Percentiles rank a stretch among this genome's conserved stretches.
phyloP scores from a whole-genome alignment of 2,888 invertebrate genomes.

The Chalcis sispes region DNA sequence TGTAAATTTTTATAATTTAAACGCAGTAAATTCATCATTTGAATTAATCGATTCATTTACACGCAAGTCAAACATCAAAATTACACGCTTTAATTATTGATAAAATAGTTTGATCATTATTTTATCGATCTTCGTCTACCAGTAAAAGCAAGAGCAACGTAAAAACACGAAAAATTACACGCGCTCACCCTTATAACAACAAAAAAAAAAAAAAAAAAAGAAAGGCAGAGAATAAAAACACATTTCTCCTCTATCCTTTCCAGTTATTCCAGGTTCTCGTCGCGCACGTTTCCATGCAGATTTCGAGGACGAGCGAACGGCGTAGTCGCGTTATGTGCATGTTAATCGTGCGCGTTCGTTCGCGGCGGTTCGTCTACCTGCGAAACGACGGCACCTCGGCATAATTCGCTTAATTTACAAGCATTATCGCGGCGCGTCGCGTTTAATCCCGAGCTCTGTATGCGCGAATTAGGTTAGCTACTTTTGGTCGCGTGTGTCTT shows the following conservation, averaged over 20 bases:
- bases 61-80: too few relatives aligned
- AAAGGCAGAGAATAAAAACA: not conserved
- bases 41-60: too few relatives aligned
- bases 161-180: not conserved
- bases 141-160: too few relatives aligned
- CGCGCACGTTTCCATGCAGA: conserved; percentile 33
- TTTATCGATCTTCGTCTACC: too few relatives aligned
- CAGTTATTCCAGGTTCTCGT: conserved; percentile 16
- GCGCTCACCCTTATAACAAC: not conserved
- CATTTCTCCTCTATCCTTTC: too few relatives aligned
- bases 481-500: not conserved
- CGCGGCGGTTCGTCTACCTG: too few relatives aligned
- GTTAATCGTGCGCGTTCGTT: conserved; percentile 70
- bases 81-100: too few relatives aligned
- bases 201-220: not conserved
- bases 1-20: too few relatives aligned
- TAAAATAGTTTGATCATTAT: too few relatives aligned
- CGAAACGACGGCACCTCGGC: conserved; percentile 64
- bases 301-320: not conserved
- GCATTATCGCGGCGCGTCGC: conserved; percentile 71
- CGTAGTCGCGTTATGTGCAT: conserved; percentile 68
- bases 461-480: conserved; percentile 67
- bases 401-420: conserved; percentile 75
- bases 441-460: conserved; percentile 67
- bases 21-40: too few relatives aligned